phyloP scores from a whole-genome alignment of 2,797 vertebrate species.

The Pseudomugil gertrudae region DNA sequence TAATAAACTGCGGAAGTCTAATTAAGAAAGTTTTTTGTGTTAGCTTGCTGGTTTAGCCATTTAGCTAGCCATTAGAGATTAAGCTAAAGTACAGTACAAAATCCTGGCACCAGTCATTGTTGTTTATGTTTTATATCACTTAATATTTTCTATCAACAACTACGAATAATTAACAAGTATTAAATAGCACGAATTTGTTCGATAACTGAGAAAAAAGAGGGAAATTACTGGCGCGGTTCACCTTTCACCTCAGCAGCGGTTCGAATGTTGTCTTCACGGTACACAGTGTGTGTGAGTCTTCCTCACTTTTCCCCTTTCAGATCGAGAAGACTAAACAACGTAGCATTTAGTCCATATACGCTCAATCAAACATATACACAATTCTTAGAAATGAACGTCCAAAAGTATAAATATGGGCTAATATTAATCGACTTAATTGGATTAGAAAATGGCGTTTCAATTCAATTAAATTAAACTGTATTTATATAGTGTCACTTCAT shows the following conservation, averaged over 20 bases:
- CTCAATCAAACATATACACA: too few species aligned
- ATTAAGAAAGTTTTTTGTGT: not conserved
- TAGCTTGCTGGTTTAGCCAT: not conserved
- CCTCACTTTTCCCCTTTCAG: too few species aligned
- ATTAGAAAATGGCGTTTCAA: too few species aligned
- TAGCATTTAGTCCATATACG: too few species aligned
- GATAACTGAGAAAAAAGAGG: not conserved
- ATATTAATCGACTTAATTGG: too few species aligned
- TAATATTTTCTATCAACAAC: accelerated
- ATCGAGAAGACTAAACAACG: too few species aligned
- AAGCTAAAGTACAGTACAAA: not conserved
- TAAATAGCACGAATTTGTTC: not conserved
- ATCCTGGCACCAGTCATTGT: not conserved
- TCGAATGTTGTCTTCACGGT: constrained; percentile 27
- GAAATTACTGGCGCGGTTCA: too few species aligned
- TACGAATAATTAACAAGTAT: not conserved
- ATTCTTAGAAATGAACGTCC: too few species aligned
- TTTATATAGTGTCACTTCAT: too few species aligned
- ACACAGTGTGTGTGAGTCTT: accelerated
- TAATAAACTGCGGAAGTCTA: not conserved
- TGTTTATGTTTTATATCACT: not conserved
- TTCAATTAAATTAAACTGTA: too few species aligned
- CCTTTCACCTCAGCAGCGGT: not conserved
- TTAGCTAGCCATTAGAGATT: not conserved
- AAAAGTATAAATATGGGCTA: too few species aligned